These are phyloP conservation scores for Alosa sapidissima DNA, from an alignment of 2,797 vertebrate genomes.

Conservation along the genomic window DNA sequence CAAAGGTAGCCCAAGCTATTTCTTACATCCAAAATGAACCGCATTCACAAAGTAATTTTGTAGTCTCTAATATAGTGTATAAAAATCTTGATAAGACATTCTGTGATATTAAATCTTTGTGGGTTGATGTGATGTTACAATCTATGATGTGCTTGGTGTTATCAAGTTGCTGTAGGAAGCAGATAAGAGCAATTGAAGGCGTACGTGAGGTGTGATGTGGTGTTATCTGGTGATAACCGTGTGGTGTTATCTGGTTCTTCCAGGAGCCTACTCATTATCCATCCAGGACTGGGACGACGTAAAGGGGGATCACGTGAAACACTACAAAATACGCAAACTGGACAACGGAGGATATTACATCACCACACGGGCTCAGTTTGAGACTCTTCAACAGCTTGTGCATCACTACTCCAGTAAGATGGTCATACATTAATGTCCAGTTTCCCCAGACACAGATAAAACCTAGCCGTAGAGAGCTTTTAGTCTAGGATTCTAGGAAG, in stretches of 20 bases:
- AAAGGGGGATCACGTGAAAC: slow-evolving; percentile 98
- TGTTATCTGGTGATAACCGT: not conserved
- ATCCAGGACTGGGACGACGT: slow-evolving; percentile 99
- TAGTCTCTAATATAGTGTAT: slow-evolving; percentile 14
- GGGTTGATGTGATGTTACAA: not conserved
- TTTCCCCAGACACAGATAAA: too few species aligned
- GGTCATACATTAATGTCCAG: not conserved
- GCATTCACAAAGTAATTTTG: not conserved
- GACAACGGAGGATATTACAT: slow-evolving; percentile 99
- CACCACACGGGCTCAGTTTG: slow-evolving; percentile 97
- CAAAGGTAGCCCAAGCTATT: slow-evolving; percentile 84
- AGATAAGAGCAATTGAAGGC: not conserved
- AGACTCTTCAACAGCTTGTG: slow-evolving; percentile 97
- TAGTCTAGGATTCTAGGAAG: slow-evolving; percentile 79
- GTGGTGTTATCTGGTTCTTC: slow-evolving; percentile 38
- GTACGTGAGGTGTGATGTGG: not conserved
- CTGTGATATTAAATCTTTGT: not conserved
- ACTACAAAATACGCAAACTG: slow-evolving; percentile 98
- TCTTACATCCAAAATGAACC: not conserved
- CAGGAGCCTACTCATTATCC: slow-evolving; percentile 97
- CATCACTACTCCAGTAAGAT: slow-evolving; percentile 95
- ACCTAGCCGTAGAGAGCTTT: too few species aligned
- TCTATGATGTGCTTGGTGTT: not conserved
- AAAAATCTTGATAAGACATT: not conserved
- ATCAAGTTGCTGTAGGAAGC: not conserved